Base-by-base conservation (phyloP, 2,888 invertebrate species). In the Nephrotoma flavescens region DNA sequence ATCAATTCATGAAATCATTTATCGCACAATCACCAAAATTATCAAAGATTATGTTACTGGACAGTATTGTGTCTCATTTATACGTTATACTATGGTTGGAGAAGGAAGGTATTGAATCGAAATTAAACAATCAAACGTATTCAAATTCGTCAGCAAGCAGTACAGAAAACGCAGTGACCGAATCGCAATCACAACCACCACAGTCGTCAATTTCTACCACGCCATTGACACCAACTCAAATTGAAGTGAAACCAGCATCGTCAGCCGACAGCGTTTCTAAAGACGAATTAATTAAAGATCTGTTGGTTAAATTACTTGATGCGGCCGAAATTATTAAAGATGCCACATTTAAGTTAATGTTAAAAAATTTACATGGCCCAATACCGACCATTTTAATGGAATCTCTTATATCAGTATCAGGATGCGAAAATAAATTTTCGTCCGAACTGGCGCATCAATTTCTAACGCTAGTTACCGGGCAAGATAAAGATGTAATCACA, bases 21-120 rank as follows among this genome's bases (percentile, higher is more conserved):
- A 86, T 86, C 87, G 15, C 87, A 89, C 89, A 89, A 42, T 90
- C 89, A 88, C 91, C 92, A 0, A 90, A 91, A n/a, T 88, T 92
- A 2, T 91, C 92, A 0, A 90, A 91, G 87, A 89, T 92, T 1
- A 89, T 92, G 9, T 87, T 91, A 2, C 88, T 92, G 12, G 92
- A 92, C 88, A 90, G 91, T 0, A 86, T 92, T 7, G 88, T 92
- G 83, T 90, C 91, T 0, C 91, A 91, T 85, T 90, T 92, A 90
- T 90, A 91, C 86, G 92, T 90, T 2, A 89, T 91, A 6, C 90
- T 89, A 7, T 91, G 91, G 90, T 90, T 91, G 0, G 91, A 90
- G 45, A 91, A 90, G 86, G 91, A 91, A 86, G 91, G 91, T 9
- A 89, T 89, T 2, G 90, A 90, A 86, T 87, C 57, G 0, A 86